A percentile compares a stretch with the other conserved stretches of the same genome.
phyloP scores from a whole-genome alignment of 2,888 invertebrate species.

The Petrophora chlorosata region DNA sequence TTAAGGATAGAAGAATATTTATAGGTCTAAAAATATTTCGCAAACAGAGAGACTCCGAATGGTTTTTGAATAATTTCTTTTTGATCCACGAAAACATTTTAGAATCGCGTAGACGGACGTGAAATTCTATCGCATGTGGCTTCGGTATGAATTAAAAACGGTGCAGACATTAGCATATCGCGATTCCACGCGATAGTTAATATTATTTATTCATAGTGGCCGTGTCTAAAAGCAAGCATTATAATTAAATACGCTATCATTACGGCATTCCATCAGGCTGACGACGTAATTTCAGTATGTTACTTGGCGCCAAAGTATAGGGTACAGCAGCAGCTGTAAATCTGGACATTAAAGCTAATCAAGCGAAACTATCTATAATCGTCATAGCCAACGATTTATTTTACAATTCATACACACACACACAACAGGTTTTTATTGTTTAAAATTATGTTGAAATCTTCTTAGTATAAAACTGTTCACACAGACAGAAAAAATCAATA shows the following conservation, averaged over 20 bases:
- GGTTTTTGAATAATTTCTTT: conserved; percentile 29
- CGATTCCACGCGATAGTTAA: conserved; percentile 26
- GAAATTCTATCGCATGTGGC: conserved; percentile 3
- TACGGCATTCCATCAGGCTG: conserved; percentile 29
- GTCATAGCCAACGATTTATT: too few species aligned
- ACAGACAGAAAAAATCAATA: too few species aligned
- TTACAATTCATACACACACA: too few species aligned
- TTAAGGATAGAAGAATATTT: conserved; percentile 44
- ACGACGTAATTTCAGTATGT: conserved; percentile 31
- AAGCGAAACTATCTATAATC: too few species aligned
- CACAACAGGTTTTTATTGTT: too few species aligned
- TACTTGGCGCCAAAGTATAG: conserved; percentile 19
- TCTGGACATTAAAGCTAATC: not conserved
- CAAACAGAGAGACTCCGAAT: conserved; percentile 27
- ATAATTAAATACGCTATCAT: conserved; percentile 37
- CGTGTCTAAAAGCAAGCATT: conserved; percentile 27
- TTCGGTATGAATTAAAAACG: conserved; percentile 13
- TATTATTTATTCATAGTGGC: conserved; percentile 39
- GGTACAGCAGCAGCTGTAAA: not conserved
- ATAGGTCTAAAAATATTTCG: conserved; percentile 49
- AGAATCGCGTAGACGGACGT: not conserved
- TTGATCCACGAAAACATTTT: conserved; percentile 40
- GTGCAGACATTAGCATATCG: conserved; percentile 18
- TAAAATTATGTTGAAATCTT: too few species aligned
- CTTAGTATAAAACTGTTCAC: too few species aligned